Percentiles rank a stretch among this genome's conserved stretches.
Evolutionary conservation across 2,113 vertebrate genomes (phyloP).

Genomic region (Poeciliopsis prolifica): DNA sequence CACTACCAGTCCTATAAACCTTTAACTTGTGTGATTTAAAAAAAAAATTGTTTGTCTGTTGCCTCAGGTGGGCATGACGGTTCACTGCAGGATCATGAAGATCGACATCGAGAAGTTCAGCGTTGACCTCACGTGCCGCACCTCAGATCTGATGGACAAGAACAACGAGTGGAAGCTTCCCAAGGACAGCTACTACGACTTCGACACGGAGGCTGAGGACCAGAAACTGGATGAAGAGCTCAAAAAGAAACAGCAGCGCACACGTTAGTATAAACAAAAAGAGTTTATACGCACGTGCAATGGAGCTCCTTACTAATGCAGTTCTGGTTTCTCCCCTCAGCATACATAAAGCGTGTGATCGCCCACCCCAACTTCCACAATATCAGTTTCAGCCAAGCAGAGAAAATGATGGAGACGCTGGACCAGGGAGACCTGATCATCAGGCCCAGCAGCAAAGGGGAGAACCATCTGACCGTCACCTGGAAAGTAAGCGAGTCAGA

Average conservation of each 20-base stretch:
- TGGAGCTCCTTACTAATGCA: background rate
- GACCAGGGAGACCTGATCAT: conserved; percentile 98
- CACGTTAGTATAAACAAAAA: conserved; percentile 84
- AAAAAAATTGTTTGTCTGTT: background rate
- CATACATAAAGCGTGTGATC: conserved; percentile 97
- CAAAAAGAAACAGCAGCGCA: conserved; percentile 96
- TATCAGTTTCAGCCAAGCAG: conserved; percentile 98
- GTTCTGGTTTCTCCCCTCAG: conserved; percentile 64
- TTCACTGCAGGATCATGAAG: conserved; percentile 99
- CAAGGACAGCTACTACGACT: conserved; percentile 97
- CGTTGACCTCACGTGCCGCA: conserved; percentile 96
- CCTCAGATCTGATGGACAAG: conserved; percentile 95
- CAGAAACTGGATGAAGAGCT: conserved; percentile 92
- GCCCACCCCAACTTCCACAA: conserved; percentile 99
- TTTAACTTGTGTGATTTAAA: background rate
- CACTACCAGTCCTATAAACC: background rate
- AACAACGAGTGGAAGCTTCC: conserved; percentile 98
- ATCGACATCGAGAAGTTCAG: conserved; percentile 99
- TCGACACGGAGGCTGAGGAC: conserved; percentile 91
- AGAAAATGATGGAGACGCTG: conserved; percentile 99
- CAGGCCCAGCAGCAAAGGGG: conserved; percentile 97
- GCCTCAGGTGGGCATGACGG: conserved; percentile 94
- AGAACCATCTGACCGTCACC: conserved; percentile 96
- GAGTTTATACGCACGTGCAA: background rate
- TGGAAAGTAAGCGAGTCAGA: conserved; percentile 84